Base-by-base conservation (phyloP, 2,888 invertebrate species). In the Xiphydria camelus region DNA sequence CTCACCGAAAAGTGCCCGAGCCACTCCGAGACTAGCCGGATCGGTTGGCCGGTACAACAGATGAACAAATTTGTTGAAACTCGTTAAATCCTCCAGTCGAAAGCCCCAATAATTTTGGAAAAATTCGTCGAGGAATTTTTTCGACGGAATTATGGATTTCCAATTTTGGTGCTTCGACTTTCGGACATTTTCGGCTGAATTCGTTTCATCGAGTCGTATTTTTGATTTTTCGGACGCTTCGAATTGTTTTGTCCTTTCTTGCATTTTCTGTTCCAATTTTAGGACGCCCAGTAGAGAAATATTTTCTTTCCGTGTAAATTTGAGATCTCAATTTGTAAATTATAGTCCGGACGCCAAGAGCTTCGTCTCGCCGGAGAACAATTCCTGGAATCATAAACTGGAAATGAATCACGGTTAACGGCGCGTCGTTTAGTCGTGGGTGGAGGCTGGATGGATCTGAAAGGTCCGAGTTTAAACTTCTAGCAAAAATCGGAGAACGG, bases 1-100 rank as follows among this genome's bases (percentile, higher is more conserved):
- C 83, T 84, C 78, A 92, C 93, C 94, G 70, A 90, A 94, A 2
- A 90, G 76, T 53, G 91, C 85, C 47, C 94, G 83, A 6, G 86
- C 84, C 0, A 91, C 75, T 6, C 89, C 92, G 42, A 94, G 79
- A 55, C 88, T 87, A 0, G 90, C 83, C 0, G 89, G 83, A 77
- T 93, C 89, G 23, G 82, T 83, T 0, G 87, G 86, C 34, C 76
- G 70, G 63, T 86, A 82, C 70, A 90, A 75, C 57, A 84, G 81
- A 29, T 67, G 59, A 0, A 80, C 77, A 17, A 88, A 70, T 45
- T 76, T 79, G 1, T 70, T 59, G 41, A 80, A 74, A 4, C 77
- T 71, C 3, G 42, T 58, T 1, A 75, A 20, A 40, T 75, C 66
- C 3, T 45, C 42, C 9, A 63, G 20, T 19, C 45, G 40, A 35